Evolutionary conservation across 2,797 vertebrate species (phyloP).

Genomic region (Pangasius djambal): DNA sequence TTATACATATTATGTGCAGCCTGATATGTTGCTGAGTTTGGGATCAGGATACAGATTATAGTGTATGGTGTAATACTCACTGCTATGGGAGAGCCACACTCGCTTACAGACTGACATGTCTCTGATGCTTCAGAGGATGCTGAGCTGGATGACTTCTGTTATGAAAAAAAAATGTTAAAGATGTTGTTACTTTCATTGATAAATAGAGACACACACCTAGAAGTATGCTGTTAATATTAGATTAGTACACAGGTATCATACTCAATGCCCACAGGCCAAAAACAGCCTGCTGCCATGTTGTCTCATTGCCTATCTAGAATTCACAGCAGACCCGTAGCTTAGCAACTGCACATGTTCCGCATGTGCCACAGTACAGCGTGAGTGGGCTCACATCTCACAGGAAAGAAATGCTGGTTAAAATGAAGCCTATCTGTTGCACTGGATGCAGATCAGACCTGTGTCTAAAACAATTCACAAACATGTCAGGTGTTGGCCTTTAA

Average conservation of each 20-base stretch:
- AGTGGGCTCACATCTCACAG: background rate
- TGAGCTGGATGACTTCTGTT: constrained; percentile 97
- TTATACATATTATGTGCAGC: background rate
- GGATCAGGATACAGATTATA: background rate
- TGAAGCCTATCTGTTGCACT: background rate
- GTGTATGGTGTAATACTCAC: constrained; percentile 78
- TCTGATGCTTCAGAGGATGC: constrained; percentile 97
- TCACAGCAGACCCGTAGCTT: background rate
- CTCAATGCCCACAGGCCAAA: background rate
- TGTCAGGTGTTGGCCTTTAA: background rate
- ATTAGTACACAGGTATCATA: background rate
- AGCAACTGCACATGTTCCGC: background rate
- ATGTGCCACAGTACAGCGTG: background rate
- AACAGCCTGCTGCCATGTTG: background rate
- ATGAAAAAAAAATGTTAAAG: background rate
- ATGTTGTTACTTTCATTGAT: background rate
- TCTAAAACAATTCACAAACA: background rate
- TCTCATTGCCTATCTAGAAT: background rate
- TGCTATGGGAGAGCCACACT: constrained; percentile 96
- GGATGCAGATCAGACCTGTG: background rate
- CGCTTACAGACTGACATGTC: constrained; percentile 96
- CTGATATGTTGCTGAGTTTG: background rate
- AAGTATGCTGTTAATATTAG: background rate
- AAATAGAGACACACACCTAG: background rate
- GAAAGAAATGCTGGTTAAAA: background rate